Evolutionary conservation across 2,113 vertebrate genomes (phyloP), one percentile per base, ranked within the genome.

Genomic region (Panthera tigris): DNA sequence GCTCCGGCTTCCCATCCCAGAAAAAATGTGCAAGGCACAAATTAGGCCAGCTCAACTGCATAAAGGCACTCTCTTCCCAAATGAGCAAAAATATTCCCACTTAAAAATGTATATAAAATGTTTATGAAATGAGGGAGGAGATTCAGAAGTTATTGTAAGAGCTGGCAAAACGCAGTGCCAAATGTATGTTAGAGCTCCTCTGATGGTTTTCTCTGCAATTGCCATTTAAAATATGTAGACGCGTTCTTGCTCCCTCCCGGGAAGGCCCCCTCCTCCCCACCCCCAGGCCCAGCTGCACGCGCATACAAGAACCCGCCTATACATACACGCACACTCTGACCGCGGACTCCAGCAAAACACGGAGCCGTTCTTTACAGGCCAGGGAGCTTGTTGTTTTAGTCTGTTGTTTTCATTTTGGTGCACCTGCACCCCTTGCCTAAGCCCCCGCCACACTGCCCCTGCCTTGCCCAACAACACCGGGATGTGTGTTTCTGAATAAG

Each of bases 331-430:
- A 91, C 52, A 12, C 48, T 76, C 84, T 36, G 29, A 45, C 81
- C 12, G 5, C 71, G 83, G 93, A 74, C 91, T 92, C 91, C 61
- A 25, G 97, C 52, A 94, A 83, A 97, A 97, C 97, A 91, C 2
- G 79, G 52, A 74, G 39, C 97, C 97, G 94, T 73, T 96, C 91
- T 97, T 97, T 94, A 85, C 8, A 95, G 93, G 57, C 71, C 94
- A 55, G 91, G 97, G 97, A 95, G 81, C 88, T 97, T 97, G 97
- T 93, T 98, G 97, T 96, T 97, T 96, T 94, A 98, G 63, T 57
- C 61, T 95, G 97, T 98, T 97, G 95, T 98, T 97, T 98, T 97
- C 91, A 96, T 97, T 98, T 97, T 95, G 52, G 97, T 95, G 98
- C 97, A 98, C 97, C 95, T 98, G 90, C 66, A 88, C 82, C 97